phyloP scores from a whole-genome alignment of 2,888 invertebrate species.

The Chrysolina americana region DNA sequence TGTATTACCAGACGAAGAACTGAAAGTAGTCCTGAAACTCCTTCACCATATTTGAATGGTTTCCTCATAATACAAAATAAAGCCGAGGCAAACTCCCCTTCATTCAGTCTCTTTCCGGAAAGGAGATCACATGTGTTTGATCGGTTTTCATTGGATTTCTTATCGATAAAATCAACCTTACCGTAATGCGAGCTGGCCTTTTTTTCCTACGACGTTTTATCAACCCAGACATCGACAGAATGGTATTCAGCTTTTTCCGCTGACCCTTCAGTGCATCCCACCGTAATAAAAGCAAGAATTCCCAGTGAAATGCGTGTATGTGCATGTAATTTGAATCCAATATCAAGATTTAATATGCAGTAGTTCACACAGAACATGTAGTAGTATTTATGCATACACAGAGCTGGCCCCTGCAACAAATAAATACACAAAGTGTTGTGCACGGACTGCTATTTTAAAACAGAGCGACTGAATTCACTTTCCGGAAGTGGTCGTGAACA shows the following conservation, averaged over 20 bases:
- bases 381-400: conserved; percentile 49
- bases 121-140: too few species aligned
- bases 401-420: conserved; percentile 42
- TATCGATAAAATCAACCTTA: background rate
- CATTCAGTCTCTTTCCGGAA: too few species aligned
- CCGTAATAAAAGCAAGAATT: conserved; percentile 48
- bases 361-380: conserved; percentile 53
- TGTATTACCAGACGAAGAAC: too few species aligned
- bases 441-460: conserved; percentile 48
- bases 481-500: conserved; percentile 45
- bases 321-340: conserved; percentile 53
- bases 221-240: conserved; percentile 21
- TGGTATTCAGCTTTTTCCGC: conserved; percentile 25
- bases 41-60: too few species aligned
- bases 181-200: background rate
- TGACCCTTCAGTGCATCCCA: conserved; percentile 27
- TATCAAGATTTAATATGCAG: conserved; percentile 55
- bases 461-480: conserved; percentile 48
- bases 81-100: too few species aligned
- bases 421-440: conserved; percentile 49
- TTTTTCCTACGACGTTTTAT: conserved; percentile 9
- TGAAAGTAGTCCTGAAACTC: too few species aligned
- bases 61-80: too few species aligned
- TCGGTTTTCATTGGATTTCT: background rate
- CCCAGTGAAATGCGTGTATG: conserved; percentile 48